Evolutionary conservation across 2,888 invertebrate species (phyloP), one percentile per base, ranked within the genome.

Genomic region (Drosophila tanythrix): DNA sequence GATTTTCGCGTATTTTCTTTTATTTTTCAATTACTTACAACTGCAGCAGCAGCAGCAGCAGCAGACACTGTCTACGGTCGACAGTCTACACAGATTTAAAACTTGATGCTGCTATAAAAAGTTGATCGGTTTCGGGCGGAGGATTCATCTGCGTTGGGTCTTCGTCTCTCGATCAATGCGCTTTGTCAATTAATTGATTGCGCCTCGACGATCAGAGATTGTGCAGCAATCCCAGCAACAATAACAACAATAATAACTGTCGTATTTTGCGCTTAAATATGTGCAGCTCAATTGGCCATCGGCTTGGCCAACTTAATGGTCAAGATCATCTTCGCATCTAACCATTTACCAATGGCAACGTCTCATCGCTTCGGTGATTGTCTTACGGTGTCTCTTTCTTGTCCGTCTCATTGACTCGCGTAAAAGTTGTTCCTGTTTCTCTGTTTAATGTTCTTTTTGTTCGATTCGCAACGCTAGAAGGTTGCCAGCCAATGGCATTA

Each of bases 171-270:
- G 36, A 38, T 74, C 62, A 67, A 55, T 66, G 83, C 56, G 66
- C 66, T 81, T 89, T 89, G 85, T 87, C 85, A 89, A 85, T 85
- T 86, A 86, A 86, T 86, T 89, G 85, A 86, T 89, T 87, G 89
- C 84, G 76, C 78, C 61, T 69, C 65, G 73, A 53, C 48, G 38
- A 68, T 56, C 81, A 52, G 43, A 51, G 70, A 62, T 43, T 60
- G 48, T 65, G 36, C 52, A 36, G 10, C 63, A 38, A 38, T 31
- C 31, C 21, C 53, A 64, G 21, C 36, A 40, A 36, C 21, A 59
- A 59, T 4, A 56, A 50, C 64, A 87, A 83, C 78, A 80, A 87
- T 81, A 87, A 85, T 85, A 86, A 86, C 85, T 86, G 89, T 86
- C 85, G 88, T 86, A 89, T 80, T 76, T 86, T 84, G 80, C 76